Conservation (phyloP, 2,888 invertebrate genomes). For the Hirtodrosophila confusa region DNA sequence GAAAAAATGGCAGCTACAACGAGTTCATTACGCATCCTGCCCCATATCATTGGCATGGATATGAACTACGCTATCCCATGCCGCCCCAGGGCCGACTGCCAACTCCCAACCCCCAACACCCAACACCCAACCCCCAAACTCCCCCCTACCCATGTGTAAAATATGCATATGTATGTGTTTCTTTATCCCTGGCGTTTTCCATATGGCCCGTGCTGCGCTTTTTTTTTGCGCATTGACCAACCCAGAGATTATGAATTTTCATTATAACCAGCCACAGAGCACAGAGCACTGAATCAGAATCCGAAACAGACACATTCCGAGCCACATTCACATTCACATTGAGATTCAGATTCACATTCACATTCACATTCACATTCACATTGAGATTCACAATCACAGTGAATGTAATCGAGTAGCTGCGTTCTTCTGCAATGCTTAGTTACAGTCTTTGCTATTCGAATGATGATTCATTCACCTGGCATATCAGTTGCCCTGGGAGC, state of each 20-base stretch:
- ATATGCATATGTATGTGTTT: slow-evolving; percentile 4
- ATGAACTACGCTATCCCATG: slow-evolving; percentile 6
- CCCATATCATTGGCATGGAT: slow-evolving; percentile 34
- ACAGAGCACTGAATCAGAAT: not conserved
- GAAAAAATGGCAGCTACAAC: slow-evolving; percentile 41
- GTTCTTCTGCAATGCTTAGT: slow-evolving; percentile 4
- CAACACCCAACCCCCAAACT: too few species aligned
- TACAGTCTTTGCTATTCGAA: slow-evolving; percentile 10
- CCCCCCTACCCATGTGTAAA: too few species aligned
- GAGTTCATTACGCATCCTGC: slow-evolving; percentile 73
- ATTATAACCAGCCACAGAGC: slow-evolving; percentile 49
- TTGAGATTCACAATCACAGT: slow-evolving; percentile 6
- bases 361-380: slow-evolving; percentile 1
- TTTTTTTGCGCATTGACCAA: slow-evolving; percentile 33
- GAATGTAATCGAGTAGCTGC: slow-evolving; percentile 42
- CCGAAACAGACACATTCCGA: not conserved
- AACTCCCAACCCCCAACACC: too few species aligned
- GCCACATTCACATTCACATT: not conserved
- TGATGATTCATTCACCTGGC: slow-evolving; percentile 29
- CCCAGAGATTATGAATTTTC: slow-evolving; percentile 72
- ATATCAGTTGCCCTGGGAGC: slow-evolving; percentile 26
- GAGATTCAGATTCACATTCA: not conserved
- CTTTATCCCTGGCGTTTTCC: slow-evolving; percentile 28
- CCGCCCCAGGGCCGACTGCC: too few species aligned
- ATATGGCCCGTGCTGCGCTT: slow-evolving; percentile 29